These are phyloP conservation scores for Dromaius novaehollandiae DNA, from an alignment of 2,113 vertebrate species.

Conservation along the genomic window DNA sequence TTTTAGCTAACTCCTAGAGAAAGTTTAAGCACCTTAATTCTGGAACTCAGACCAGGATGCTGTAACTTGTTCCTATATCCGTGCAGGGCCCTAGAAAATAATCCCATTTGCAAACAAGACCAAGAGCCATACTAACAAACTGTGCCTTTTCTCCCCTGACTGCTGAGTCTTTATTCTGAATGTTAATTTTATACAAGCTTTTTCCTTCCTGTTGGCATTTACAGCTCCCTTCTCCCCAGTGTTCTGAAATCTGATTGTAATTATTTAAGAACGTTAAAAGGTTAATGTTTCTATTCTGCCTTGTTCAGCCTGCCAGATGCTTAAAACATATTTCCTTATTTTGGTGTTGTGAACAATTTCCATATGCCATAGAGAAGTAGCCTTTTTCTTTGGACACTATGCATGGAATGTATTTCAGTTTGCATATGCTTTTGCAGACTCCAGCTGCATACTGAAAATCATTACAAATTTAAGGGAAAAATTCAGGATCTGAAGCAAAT, in stretches of 20 bases:
- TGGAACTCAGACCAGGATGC: neutral
- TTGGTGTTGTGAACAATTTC: neutral
- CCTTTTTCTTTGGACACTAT: slow-evolving; percentile 4
- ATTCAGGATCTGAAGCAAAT: neutral
- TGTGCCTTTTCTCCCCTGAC: neutral
- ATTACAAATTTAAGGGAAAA: neutral
- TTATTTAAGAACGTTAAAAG: neutral
- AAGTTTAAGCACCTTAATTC: slow-evolving; percentile 11
- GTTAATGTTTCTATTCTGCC: slow-evolving; percentile 17
- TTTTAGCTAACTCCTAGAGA: neutral
- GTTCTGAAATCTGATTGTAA: slow-evolving; percentile 4
- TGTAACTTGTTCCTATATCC: neutral
- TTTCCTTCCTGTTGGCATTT: neutral
- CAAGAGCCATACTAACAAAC: neutral
- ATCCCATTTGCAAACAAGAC: neutral
- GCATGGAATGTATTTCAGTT: neutral
- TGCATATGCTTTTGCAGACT: neutral
- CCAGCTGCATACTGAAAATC: neutral
- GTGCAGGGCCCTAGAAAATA: neutral
- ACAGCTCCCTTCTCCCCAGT: neutral
- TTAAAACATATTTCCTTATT: neutral
- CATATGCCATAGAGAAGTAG: neutral
- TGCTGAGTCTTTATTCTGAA: neutral
- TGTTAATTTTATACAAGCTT: neutral
- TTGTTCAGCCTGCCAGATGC: neutral